phyloP scores from a whole-genome alignment of 2,888 invertebrate genomes.

The Pycnomerus fuliginosus region DNA sequence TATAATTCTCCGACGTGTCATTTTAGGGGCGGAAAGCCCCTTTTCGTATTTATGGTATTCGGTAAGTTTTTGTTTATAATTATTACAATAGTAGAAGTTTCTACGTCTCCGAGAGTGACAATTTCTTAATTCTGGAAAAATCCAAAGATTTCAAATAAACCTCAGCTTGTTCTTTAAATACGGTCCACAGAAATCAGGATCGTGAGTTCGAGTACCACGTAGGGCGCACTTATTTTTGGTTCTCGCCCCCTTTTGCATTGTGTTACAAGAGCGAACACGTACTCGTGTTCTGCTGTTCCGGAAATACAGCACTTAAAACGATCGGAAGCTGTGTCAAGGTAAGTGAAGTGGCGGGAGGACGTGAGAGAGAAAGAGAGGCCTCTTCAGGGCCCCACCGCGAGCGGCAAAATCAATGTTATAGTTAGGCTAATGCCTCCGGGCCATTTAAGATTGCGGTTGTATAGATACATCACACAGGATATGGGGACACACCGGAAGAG shows the following conservation, averaged over 20 bases:
- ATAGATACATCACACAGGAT: constrained; percentile 18
- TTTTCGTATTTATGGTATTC: too few species aligned
- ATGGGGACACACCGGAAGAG: constrained; percentile 29
- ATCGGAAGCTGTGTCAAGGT: constrained; percentile 21
- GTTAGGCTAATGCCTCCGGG: constrained; percentile 37
- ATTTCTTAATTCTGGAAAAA: too few species aligned
- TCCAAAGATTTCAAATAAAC: too few species aligned
- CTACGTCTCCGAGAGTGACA: too few species aligned
- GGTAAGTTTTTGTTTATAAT: too few species aligned
- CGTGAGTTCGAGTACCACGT: constrained; percentile 63
- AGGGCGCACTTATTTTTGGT: constrained; percentile 45
- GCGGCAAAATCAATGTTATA: constrained; percentile 37
- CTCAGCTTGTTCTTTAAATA: too few species aligned
- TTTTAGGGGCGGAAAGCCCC: too few species aligned
- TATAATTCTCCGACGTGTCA: too few species aligned
- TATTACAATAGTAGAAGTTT: too few species aligned
- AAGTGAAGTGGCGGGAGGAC: constrained; percentile 9
- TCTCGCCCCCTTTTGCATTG: constrained; percentile 1
- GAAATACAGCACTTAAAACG: constrained; percentile 18
- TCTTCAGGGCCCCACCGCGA: too few species aligned
- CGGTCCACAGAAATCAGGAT: too few species aligned
- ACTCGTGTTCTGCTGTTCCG: constrained; percentile 12
- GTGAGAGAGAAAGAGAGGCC: too few species aligned
- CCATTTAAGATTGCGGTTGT: constrained; percentile 29
- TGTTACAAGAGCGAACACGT: constrained; percentile 9